Evolutionary conservation across 2,113 vertebrate species (phyloP).

Genomic region (Raja brachyura): DNA sequence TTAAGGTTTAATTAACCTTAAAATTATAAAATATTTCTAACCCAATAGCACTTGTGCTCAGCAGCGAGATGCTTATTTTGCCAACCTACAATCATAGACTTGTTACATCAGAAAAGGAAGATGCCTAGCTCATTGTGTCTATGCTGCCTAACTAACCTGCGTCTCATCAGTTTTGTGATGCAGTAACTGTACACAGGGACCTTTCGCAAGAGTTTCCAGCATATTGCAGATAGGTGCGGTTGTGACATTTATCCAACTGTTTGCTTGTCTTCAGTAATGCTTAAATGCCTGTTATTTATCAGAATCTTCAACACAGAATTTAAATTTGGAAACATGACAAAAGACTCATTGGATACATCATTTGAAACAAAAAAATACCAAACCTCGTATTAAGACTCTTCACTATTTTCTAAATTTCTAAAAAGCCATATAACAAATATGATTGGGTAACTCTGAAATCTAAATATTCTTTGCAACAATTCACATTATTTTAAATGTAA

Average conservation of each 20-base stretch:
- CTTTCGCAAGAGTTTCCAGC: not conserved
- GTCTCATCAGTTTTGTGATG: not conserved
- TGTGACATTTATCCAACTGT: not conserved
- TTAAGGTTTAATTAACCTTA: not conserved
- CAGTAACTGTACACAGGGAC: not conserved
- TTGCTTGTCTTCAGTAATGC: not conserved
- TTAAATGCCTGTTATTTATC: not conserved
- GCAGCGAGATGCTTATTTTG: too few species aligned
- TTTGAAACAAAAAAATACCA: too few species aligned
- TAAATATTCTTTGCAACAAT: too few species aligned
- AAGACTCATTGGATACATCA: too few species aligned
- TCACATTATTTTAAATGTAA: not conserved
- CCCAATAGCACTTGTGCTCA: not conserved
- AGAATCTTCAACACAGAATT: not conserved
- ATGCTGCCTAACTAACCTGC: not conserved
- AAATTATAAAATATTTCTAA: not conserved
- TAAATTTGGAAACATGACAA: too few species aligned
- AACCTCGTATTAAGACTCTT: not conserved
- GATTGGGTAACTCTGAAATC: too few species aligned
- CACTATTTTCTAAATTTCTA: not conserved
- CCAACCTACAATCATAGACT: too few species aligned
- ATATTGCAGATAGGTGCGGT: not conserved
- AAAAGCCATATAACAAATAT: too few species aligned
- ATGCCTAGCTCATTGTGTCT: too few species aligned
- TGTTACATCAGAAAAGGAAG: too few species aligned